phyloP scores from a whole-genome alignment of 2,888 invertebrate genomes.

The Phrixothrix hirtus region DNA sequence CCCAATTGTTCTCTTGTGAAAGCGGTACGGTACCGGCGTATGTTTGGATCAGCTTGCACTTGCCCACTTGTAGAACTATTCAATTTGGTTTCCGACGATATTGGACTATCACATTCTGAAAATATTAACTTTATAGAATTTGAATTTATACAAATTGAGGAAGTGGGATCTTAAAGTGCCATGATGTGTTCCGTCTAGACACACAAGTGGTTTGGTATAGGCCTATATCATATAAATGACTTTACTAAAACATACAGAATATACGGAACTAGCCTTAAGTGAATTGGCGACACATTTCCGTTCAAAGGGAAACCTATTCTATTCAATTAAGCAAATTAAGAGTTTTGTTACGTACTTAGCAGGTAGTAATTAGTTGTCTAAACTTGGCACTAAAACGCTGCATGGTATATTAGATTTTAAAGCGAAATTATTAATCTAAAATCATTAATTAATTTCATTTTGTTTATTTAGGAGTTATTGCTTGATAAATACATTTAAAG shows the following conservation, averaged over 20 bases:
- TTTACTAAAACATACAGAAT: not conserved
- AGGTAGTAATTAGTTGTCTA: no score
- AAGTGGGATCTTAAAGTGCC: slow-evolving; percentile 40
- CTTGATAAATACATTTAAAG: no score
- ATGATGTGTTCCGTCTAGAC: slow-evolving; percentile 35
- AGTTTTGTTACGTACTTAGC: no score
- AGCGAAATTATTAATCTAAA: no score
- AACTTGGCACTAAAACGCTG: no score
- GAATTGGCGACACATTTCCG: slow-evolving; percentile 42
- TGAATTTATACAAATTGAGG: slow-evolving; percentile 15
- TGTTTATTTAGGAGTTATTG: no score
- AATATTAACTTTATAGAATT: slow-evolving; percentile 20
- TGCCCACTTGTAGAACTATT: slow-evolving; percentile 30
- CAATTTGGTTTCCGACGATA: slow-evolving; percentile 45
- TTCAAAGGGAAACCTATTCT: no score
- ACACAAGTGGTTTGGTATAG: slow-evolving; percentile 32
- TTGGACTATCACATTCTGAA: slow-evolving; percentile 57
- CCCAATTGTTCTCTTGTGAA: slow-evolving; percentile 94
- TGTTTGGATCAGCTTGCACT: slow-evolving; percentile 63
- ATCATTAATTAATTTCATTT: no score
- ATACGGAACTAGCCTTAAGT: slow-evolving; percentile 28
- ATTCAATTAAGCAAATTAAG: no score
- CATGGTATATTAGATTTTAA: no score
- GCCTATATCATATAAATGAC: slow-evolving; percentile 26
- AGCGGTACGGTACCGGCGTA: slow-evolving; percentile 92